Evolutionary conservation across 2,113 vertebrate species (phyloP).

Genomic region (Psilopsiagon aymara): DNA sequence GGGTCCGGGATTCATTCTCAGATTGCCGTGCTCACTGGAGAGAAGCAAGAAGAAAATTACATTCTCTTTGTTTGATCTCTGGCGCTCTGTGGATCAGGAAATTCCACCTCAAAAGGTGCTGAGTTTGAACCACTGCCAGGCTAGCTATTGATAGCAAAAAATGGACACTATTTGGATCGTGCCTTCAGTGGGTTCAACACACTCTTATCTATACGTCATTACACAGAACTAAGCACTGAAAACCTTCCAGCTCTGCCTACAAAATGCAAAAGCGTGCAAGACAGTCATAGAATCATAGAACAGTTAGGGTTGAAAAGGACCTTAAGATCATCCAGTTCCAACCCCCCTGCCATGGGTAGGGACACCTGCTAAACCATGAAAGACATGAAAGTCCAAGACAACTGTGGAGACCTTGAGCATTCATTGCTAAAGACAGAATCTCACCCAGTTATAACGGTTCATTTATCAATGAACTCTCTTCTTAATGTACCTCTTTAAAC

Average conservation of each 20-base stretch:
- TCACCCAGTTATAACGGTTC: slow-evolving; percentile 11
- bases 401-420: neutral
- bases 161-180: neutral
- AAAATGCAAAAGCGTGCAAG: neutral
- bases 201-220: neutral
- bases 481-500: slow-evolving; percentile 21
- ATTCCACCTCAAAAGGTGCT: neutral
- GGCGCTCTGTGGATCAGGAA: neutral
- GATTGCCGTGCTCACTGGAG: neutral
- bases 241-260: neutral
- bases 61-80: slow-evolving; percentile 9
- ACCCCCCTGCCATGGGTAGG: no score
- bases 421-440: neutral
- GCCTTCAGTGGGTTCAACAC: neutral
- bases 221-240: neutral
- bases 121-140: neutral
- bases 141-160: neutral
- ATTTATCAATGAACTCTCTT: neutral
- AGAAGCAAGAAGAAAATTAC: neutral
- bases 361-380: no score
- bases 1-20: neutral
- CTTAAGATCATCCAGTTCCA: no score
- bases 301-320: no score
- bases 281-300: neutral
- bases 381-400: neutral